A percentile compares a stretch with the other conserved stretches of the same genome.
Evolutionary conservation across 2,113 vertebrate genomes (phyloP).

Genomic region (Oceanodroma tethys): DNA sequence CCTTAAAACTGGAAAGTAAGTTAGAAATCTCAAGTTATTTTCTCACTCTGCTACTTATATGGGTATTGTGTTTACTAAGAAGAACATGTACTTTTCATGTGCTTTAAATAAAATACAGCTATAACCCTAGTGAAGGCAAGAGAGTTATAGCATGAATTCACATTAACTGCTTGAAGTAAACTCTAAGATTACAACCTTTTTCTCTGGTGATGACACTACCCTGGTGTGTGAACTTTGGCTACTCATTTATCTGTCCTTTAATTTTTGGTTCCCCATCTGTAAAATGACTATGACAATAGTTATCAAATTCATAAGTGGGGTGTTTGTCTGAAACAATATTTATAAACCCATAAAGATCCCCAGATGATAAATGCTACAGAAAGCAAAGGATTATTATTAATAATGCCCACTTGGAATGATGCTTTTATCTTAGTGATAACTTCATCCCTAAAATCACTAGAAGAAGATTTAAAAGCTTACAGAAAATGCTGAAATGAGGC

Average conservation of each 20-base stretch:
- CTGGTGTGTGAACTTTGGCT: background rate
- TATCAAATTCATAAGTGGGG: background rate
- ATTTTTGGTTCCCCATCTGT: background rate
- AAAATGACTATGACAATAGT: background rate
- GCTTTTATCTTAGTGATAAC: background rate
- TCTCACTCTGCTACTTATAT: background rate
- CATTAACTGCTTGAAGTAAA: background rate
- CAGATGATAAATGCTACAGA: background rate
- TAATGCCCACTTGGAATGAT: background rate
- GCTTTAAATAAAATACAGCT: background rate
- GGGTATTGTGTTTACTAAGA: background rate
- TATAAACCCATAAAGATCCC: background rate
- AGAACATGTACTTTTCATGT: background rate
- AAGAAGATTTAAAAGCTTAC: constrained; percentile 27
- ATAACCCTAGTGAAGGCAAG: background rate
- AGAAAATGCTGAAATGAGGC: constrained; percentile 38
- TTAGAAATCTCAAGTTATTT: background rate
- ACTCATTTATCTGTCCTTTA: background rate
- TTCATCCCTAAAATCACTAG: background rate
- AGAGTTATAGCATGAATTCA: background rate
- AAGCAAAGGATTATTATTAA: background rate
- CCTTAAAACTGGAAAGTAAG: background rate
- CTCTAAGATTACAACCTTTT: background rate
- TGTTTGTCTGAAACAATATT: background rate
- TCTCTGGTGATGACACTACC: background rate